Evolutionary conservation across 2,888 invertebrate genomes (phyloP), one percentile per base, ranked within the genome.

Genomic region (Diploptera punctata): DNA sequence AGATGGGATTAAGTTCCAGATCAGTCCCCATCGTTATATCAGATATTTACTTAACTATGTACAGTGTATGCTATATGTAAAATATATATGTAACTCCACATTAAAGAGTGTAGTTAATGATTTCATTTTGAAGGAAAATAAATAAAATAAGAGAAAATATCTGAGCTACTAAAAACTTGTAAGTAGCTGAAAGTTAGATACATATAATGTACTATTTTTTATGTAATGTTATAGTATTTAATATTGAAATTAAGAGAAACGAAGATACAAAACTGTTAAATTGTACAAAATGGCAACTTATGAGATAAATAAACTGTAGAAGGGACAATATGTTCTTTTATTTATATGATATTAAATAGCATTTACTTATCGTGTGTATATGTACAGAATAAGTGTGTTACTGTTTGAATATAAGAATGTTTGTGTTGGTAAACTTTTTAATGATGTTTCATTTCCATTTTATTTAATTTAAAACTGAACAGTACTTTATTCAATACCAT

Each of bases 231-330:
- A 13, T 31, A 57, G 29, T 31, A n/a, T 29, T 18, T 29, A 29
- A 31, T 57, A 57, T 24, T 13, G 29, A 26, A 57, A 29, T 57
- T 24, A 2, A 52, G n/a, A n/a, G n/a, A 19, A 52, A 52, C 5
- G 16, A 29, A 57, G 29, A 31, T 29, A 31, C 13, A 16, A n/a
- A 16, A 57, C 57, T 57, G 31, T 57, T 57, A 29, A 57, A 57
- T 29, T 57, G 57, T 57, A 57, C 31, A 29, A 57, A 57, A 29
- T 57, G 57, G 57, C 57, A 57, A 29, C 4, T 57, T 57, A 57
- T 57, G 31, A 57, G 57, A 57, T 57, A 29, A 57, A 57, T 57
- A 57, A 57, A 57, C 29, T 29, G 57, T 24, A 57, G 31, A 57
- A 57, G 57, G 57, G 5, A 57, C n/a, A 57, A 29, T 16, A 26